Conservation (phyloP, 2,888 invertebrate genomes). For the Scaptomyza tumidula region DNA sequence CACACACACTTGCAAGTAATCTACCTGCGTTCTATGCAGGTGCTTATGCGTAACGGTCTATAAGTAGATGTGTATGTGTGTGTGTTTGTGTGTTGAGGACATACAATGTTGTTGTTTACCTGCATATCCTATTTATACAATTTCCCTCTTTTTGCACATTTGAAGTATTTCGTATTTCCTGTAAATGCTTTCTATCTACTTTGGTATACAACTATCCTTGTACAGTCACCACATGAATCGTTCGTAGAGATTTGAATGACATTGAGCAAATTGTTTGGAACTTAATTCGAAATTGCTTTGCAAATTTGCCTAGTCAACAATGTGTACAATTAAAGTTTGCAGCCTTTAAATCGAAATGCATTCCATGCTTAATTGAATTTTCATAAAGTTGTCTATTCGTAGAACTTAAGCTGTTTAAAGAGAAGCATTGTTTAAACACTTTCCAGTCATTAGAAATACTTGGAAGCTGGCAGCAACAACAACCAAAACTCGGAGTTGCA, state of each 20-base stretch:
- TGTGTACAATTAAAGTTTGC: too few relatives aligned
- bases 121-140: conserved; percentile 70
- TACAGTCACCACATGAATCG: conserved; percentile 47
- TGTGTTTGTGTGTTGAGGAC: conserved; percentile 28
- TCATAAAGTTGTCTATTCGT: conserved; percentile 12
- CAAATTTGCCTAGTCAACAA: neutral
- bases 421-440: neutral
- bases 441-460: conserved; percentile 17
- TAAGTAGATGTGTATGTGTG: conserved; percentile 15
- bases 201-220: conserved; percentile 28
- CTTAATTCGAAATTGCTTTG: conserved; percentile 47
- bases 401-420: conserved; percentile 9
- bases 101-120: conserved; percentile 51
- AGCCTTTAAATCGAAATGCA: conserved; percentile 48
- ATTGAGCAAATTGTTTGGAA: conserved; percentile 44
- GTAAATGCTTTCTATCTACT: conserved; percentile 32
- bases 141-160: conserved; percentile 54
- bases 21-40: conserved; percentile 70
- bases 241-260: conserved; percentile 23
- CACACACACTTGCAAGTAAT: neutral
- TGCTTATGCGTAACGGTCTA: conserved; percentile 35
- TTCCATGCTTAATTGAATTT: conserved; percentile 47
- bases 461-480: conserved; percentile 12
- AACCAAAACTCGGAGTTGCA: neutral
- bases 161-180: conserved; percentile 63